Percentiles rank a stretch among this genome's conserved stretches.
These are phyloP conservation scores for Iselma pallidipennis DNA, from an alignment of 2,888 invertebrate species.

Conservation along the genomic window DNA sequence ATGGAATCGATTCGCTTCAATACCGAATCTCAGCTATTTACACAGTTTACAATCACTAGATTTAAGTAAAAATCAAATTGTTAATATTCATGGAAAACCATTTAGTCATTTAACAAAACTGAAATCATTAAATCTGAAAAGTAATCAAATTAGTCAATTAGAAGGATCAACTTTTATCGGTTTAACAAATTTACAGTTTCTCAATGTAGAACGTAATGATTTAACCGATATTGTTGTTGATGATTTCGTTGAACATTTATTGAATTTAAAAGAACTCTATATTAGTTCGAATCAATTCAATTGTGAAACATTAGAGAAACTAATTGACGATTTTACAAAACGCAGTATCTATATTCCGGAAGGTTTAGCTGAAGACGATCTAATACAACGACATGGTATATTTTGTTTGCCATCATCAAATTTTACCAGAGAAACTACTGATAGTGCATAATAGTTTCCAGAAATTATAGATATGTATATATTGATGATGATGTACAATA, in stretches of 20 bases:
- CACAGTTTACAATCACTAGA: neutral
- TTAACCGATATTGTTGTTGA: neutral
- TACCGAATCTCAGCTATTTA: constrained; percentile 3
- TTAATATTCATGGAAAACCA: neutral
- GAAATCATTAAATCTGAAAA: constrained; percentile 1
- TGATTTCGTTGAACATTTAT: neutral
- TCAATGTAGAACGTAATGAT: constrained; percentile 5
- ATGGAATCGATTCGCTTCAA: neutral
- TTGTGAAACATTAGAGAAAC: constrained; percentile 1
- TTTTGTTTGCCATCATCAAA: neutral
- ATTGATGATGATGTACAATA: neutral
- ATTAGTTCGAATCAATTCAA: constrained; percentile 4
- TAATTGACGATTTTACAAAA: constrained; percentile 2
- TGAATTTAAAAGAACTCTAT: neutral
- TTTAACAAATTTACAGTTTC: neutral
- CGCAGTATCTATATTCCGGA: constrained; percentile 4
- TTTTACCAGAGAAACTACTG: neutral
- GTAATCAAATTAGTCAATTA: neutral
- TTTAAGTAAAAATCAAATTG: constrained; percentile 9
- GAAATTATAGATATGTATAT: neutral
- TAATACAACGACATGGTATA: neutral
- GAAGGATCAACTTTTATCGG: neutral
- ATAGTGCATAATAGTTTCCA: neutral
- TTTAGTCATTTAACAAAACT: neutral
- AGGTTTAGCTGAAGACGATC: constrained; percentile 7